phyloP scores from a whole-genome alignment of 2,888 invertebrate species.

The Eubasilissa splendida region DNA sequence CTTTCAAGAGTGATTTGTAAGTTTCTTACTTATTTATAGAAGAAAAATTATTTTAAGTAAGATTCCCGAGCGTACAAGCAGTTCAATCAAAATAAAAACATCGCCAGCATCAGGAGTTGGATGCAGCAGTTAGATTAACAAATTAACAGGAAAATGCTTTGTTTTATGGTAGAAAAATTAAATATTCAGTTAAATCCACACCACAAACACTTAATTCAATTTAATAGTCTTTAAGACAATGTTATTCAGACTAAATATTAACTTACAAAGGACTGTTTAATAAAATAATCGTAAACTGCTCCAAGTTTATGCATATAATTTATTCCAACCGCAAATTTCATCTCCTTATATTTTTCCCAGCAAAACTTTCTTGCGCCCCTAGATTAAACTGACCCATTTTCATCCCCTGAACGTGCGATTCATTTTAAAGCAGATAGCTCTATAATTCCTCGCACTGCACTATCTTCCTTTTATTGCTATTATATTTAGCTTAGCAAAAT shows the following conservation, averaged over 20 bases:
- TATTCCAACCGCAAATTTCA: conserved; percentile 33
- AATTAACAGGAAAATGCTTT: no score
- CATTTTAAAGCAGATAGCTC: conserved; percentile 44
- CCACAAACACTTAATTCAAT: no score
- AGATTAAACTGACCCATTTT: conserved; percentile 51
- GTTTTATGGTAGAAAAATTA: no score
- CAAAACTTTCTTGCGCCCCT: conserved; percentile 34
- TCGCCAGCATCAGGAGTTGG: no score
- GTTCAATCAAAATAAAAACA: no score
- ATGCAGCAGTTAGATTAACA: no score
- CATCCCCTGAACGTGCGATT: conserved; percentile 48
- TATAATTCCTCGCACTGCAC: conserved; percentile 20
- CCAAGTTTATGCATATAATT: conserved; percentile 15
- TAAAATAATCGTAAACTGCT: conserved; percentile 22
- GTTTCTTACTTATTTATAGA: no score
- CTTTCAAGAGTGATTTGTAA: no score
- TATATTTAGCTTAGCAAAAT: conserved; percentile 9
- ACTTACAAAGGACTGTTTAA: conserved; percentile 8
- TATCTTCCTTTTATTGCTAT: conserved; percentile 1
- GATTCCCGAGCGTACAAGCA: no score
- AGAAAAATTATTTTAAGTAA: no score
- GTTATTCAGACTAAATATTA: not conserved
- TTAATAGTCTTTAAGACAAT: no score
- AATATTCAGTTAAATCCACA: no score
- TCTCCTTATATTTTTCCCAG: conserved; percentile 27